Evolutionary conservation across 2,113 vertebrate species (phyloP), one percentile per base, ranked within the genome.

Genomic region (Nibea albiflora): DNA sequence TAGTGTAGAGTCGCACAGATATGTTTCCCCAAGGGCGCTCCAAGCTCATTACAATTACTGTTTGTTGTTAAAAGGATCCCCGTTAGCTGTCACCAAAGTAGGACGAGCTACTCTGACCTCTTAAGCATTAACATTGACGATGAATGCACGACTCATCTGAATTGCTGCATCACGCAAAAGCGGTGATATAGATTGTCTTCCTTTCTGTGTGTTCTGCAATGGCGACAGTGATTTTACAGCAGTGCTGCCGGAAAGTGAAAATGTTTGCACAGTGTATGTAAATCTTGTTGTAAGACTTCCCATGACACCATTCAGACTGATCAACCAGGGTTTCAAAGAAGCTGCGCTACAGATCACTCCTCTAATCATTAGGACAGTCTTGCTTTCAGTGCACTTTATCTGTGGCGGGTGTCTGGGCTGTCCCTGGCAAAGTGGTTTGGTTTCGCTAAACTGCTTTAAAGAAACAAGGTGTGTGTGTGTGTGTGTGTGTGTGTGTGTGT

Each of bases 361-460:
- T 47, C 22, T 10, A 57, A 69, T 44, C 24, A 0, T 39, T 54
- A 26, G 58, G 50, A 65, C 24, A 31, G 11, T 47, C 52, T 68
- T 44, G 22, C 46, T 22, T 57, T 28, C 47, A n/a, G 20, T 68
- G 54, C 63, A 35, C 71, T 76, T 74, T 70, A 52, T 78, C 81
- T 80, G 44, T 65, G 60, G 69, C 68, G 57, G 24, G 26, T 80
- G 63, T 73, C 52, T 70, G 63, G 56, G 22, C 52, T 68, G 74
- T 75, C 47, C 74, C 56, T 4, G 0, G 77, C 70, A 75, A 66
- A 81, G 68, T 47, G 11, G 58, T 81, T 90, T 47, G 14, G 54
- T 81, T 90, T 89, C 66, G 14, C 44, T 75, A 57, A 81, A 79
- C 78, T 69, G 68, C 77, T 84, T 84, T 65, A 64, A 80, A 81